Percentiles rank a stretch among this genome's conserved stretches.
These are phyloP conservation scores for Montipora cactus DNA, from an alignment of 64 coral and sea anemone genomes.

Conservation along the genomic window DNA sequence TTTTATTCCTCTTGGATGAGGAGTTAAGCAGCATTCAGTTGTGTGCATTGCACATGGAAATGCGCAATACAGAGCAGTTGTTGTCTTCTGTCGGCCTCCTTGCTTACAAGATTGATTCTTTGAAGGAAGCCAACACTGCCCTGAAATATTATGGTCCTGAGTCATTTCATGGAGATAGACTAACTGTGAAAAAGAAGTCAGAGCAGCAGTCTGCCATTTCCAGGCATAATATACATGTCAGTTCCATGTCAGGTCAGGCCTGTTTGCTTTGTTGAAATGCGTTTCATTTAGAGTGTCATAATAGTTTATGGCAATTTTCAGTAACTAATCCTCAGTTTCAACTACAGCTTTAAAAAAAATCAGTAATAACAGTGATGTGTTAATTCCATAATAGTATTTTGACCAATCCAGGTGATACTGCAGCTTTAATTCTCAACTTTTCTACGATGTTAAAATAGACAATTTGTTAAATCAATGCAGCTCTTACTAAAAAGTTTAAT, in stretches of 20 bases:
- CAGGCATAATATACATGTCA: slow-evolving; percentile 16
- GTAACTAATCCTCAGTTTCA: too few species aligned
- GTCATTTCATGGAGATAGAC: slow-evolving; percentile 12
- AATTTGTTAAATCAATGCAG: too few species aligned
- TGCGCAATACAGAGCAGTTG: slow-evolving; percentile 67
- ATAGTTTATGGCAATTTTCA: too few species aligned
- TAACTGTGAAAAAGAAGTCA: slow-evolving; percentile 39
- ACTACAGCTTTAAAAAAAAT: too few species aligned
- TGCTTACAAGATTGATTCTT: slow-evolving; percentile 33
- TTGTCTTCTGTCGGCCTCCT: slow-evolving; percentile 40
- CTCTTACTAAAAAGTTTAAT: too few species aligned
- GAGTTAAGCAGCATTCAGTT: slow-evolving; percentile 54
- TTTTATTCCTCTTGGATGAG: slow-evolving; percentile 78
- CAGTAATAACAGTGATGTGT: too few species aligned
- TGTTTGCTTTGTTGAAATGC: too few species aligned
- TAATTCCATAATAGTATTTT: too few species aligned
- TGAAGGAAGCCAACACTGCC: slow-evolving; percentile 25
- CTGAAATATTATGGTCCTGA: slow-evolving; percentile 38
- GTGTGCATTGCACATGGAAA: slow-evolving; percentile 69
- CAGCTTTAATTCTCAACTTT: too few species aligned
- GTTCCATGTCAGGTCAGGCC: slow-evolving; percentile 46
- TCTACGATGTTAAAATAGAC: too few species aligned
- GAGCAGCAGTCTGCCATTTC: slow-evolving; percentile 35
- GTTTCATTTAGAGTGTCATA: too few species aligned
- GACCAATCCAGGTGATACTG: too few species aligned